Percentiles rank a stretch among this genome's conserved stretches.
phyloP scores from a whole-genome alignment of 2,113 vertebrate species.

The Hucho hucho region DNA sequence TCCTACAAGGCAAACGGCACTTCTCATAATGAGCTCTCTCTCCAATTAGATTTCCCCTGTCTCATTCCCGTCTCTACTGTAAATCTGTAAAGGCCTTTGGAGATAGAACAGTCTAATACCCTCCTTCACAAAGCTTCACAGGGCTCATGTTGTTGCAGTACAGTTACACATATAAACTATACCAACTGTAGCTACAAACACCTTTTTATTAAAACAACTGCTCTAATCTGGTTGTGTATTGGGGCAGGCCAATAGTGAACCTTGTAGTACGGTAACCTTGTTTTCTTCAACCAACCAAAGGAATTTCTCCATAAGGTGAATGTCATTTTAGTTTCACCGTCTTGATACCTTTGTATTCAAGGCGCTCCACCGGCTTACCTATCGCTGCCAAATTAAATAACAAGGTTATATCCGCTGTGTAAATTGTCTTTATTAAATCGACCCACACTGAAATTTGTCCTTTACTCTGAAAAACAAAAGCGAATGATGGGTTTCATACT shows the following conservation, averaged over 20 bases:
- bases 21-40: conserved; percentile 33
- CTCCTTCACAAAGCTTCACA: no score
- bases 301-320: background rate
- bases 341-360: background rate
- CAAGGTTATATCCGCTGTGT: conserved; percentile 31
- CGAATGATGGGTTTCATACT: conserved; percentile 26
- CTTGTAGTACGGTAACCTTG: no score
- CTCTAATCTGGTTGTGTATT: no score
- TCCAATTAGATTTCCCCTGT: conserved; percentile 49
- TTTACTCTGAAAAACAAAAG: conserved; percentile 38
- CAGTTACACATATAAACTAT: no score
- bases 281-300: no score
- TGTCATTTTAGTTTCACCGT: background rate
- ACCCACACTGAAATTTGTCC: background rate
- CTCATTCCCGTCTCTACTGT: conserved; percentile 39
- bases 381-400: conserved; percentile 24
- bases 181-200: no score
- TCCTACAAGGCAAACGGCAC: conserved; percentile 29
- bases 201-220: no score
- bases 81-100: conserved; percentile 45
- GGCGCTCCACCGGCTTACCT: conserved; percentile 28
- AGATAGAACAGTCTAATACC: no score
- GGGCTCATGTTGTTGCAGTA: no score
- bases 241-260: no score
- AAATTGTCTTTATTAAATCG: conserved; percentile 38